A percentile compares a stretch with the other conserved stretches of the same genome.
Conservation (phyloP, 2,113 vertebrate genomes). For the Triplophysa dalaica region DNA sequence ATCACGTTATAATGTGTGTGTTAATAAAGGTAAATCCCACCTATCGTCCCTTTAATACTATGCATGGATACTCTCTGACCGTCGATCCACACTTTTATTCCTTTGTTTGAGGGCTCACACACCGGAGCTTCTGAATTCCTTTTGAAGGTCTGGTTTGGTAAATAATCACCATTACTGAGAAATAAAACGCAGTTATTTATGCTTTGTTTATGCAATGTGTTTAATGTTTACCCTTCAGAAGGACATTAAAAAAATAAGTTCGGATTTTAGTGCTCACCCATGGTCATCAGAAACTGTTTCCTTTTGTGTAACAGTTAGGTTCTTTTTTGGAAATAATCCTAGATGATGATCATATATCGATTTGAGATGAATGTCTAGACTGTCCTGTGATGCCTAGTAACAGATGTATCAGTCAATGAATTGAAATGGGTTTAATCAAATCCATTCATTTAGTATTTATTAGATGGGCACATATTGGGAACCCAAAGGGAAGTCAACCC, state of each 20-base stretch:
- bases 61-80: constrained; percentile 75
- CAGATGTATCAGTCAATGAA: not conserved
- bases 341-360: constrained; percentile 79
- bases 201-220: too few relatives aligned
- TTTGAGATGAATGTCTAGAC: constrained; percentile 79
- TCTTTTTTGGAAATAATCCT: constrained; percentile 72
- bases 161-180: not conserved
- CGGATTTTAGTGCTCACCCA: constrained; percentile 55
- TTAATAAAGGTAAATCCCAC: constrained; percentile 56
- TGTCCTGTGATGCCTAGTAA: constrained; percentile 72
- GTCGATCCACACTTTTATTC: constrained; percentile 71
- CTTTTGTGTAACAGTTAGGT: constrained; percentile 71
- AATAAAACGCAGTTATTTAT: not conserved
- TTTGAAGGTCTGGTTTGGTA: not conserved
- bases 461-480: not conserved
- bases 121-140: constrained; percentile 20
- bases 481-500: not conserved
- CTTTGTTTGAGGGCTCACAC: constrained; percentile 38
- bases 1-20: too few relatives aligned
- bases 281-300: constrained; percentile 63
- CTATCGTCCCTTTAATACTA: constrained; percentile 76
- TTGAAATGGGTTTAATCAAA: not conserved
- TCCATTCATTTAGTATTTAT: too few relatives aligned
- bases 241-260: too few relatives aligned
- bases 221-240: too few relatives aligned